Evolutionary conservation across 2,797 vertebrate genomes (phyloP).

Genomic region (Cyclura pinguis): DNA sequence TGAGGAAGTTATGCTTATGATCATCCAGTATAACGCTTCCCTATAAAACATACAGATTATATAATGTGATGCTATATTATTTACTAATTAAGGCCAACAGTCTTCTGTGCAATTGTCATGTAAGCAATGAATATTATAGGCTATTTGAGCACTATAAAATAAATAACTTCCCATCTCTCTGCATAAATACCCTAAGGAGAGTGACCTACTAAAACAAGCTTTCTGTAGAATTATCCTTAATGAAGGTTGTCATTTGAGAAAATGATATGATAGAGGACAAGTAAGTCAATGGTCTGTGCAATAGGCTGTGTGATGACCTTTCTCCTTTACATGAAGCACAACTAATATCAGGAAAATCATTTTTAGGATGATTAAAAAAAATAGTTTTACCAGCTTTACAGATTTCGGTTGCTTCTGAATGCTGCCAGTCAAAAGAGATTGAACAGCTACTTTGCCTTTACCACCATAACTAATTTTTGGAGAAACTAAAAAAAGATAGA

Average conservation of each 20-base stretch:
- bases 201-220: slow-evolving; percentile 28
- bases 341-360: slow-evolving; percentile 7
- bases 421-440: not conserved
- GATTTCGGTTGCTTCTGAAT: not conserved
- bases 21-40: not conserved
- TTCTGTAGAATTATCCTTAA: slow-evolving; percentile 25
- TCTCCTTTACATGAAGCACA: slow-evolving; percentile 11
- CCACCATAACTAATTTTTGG: not conserved
- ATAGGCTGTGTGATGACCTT: slow-evolving; percentile 2
- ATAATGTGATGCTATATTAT: slow-evolving; percentile 5
- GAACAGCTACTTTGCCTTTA: not conserved
- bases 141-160: not conserved
- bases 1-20: not conserved
- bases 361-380: not conserved
- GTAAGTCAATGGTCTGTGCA: slow-evolving; percentile 13
- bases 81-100: slow-evolving; percentile 18
- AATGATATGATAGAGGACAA: not conserved
- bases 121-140: slow-evolving; percentile 31
- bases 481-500: not conserved
- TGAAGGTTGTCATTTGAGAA: slow-evolving; percentile 27
- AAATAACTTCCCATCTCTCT: slow-evolving; percentile 26
- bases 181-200: not conserved
- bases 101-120: not conserved
- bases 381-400: not conserved
- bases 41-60: not conserved